Evolutionary conservation across 2,888 invertebrate genomes (phyloP), one percentile per base, ranked within the genome.

Genomic region (Capitulum mitella): DNA sequence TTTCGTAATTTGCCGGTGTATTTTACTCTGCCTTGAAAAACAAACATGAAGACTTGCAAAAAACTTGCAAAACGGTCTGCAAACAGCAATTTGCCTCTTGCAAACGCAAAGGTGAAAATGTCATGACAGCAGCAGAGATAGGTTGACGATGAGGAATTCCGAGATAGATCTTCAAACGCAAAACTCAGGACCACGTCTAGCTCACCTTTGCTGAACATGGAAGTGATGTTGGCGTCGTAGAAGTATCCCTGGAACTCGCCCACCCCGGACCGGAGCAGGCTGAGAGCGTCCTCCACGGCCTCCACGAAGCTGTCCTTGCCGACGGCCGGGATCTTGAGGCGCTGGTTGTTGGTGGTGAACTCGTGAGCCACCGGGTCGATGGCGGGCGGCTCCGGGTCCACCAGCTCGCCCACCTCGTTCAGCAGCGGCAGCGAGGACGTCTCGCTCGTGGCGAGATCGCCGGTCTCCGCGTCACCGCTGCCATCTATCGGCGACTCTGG

Each of bases 251-350:
- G 70, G 26, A 70, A 70, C 40, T 70, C 70, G 70, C 70, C 40
- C 37, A 70, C 70, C 1, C 70, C 70, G 1, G 70, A 37, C 26
- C 26, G 19, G 29, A 70, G 40, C 70, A 70, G 40, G 12, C 37
- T 70, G 12, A 70, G 40, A 1, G 70, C 70, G 40, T 70, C 70
- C 40, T 70, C 70, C 40, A 70, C 70, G 1, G 70, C 70, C 70
- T 70, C 70, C 10, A 70, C 37, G 70, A 70, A 70, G 40, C 40
- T 40, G 70, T 70, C 70, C 40, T 70, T 70, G 37, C 70, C 70
- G 10, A 26, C 40, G 8, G 70, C 22, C 1, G 70, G 70, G 70
- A 70, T 70, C 40, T 70, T 37, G 1, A 70, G 10, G 26, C 70
- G 37, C 70, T 22, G 70, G 70, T 40, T 70, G 40, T 40, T n/a